phyloP scores from a whole-genome alignment of 1,140 invertebrate genomes.

The Telenomus remus region DNA sequence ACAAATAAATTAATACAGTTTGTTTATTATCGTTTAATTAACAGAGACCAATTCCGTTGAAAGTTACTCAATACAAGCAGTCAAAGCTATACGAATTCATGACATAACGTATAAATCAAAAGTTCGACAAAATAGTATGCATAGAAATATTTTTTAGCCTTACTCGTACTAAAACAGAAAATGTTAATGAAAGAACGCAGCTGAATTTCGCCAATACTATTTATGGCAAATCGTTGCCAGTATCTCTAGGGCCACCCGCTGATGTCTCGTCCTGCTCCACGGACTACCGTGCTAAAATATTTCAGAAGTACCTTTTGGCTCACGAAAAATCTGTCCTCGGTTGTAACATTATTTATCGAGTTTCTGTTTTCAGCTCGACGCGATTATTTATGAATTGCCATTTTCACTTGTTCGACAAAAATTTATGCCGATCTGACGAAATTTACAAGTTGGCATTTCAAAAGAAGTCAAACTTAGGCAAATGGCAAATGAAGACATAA shows the following conservation, averaged over 20 bases:
- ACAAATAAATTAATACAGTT: too few species aligned
- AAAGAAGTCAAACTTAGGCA: constrained; percentile 5
- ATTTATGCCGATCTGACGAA: constrained; percentile 20
- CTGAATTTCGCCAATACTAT: constrained; percentile 60
- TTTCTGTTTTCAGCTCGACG: not conserved
- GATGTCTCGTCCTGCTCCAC: constrained; percentile 35
- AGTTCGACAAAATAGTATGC: constrained; percentile 55
- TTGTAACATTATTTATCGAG: constrained; percentile 46
- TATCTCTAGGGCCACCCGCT: constrained; percentile 62
- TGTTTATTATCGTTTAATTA: constrained; percentile 33
- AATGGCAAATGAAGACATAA: constrained; percentile 26
- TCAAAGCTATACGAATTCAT: constrained; percentile 18
- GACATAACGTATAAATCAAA: constrained; percentile 54
- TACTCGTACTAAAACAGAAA: constrained; percentile 49
- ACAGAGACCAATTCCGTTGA: constrained; percentile 20
- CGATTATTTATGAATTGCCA: constrained; percentile 34
- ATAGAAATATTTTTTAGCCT: constrained; percentile 41
- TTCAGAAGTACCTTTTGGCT: constrained; percentile 56
- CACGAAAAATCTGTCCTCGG: constrained; percentile 39
- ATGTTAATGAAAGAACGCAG: constrained; percentile 58
- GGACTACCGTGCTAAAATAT: constrained; percentile 66
- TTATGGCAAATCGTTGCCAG: constrained; percentile 65
- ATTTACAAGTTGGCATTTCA: constrained; percentile 6
- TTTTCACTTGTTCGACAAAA: constrained; percentile 26
- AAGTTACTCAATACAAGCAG: constrained; percentile 26